phyloP scores from a whole-genome alignment of 2,113 vertebrate species.

The Protomyctophum bolini region DNA sequence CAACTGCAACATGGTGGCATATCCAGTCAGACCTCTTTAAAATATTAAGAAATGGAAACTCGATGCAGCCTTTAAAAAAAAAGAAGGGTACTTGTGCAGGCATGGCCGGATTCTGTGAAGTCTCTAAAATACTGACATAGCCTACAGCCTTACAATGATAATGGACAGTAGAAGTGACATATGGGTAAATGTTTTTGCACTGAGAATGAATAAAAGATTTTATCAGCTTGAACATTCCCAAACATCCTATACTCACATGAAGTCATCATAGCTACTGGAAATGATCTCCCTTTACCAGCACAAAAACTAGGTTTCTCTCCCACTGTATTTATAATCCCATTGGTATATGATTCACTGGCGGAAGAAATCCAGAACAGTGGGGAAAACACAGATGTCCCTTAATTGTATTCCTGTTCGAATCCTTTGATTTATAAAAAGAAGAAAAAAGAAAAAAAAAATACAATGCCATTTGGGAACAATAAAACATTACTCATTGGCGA shows the following conservation, averaged over 20 bases:
- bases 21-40: not conserved
- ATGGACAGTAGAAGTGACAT: not conserved
- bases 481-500: slow-evolving; percentile 37
- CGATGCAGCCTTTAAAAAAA: not conserved
- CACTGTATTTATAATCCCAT: slow-evolving; percentile 61
- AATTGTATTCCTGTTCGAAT: slow-evolving; percentile 5
- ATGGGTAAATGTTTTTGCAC: not conserved
- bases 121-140: not conserved
- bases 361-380: slow-evolving; percentile 44
- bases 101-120: not conserved
- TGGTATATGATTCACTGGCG: slow-evolving; percentile 38
- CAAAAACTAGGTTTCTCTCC: slow-evolving; percentile 59
- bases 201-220: slow-evolving; percentile 13
- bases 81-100: not conserved
- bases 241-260: slow-evolving; percentile 67
- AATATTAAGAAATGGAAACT: too few relatives aligned
- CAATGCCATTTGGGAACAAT: slow-evolving; percentile 14
- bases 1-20: not conserved
- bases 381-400: slow-evolving; percentile 17
- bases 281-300: slow-evolving; percentile 36
- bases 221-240: not conserved
- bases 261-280: slow-evolving; percentile 71
- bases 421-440: slow-evolving; percentile 12
- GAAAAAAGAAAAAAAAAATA: not conserved
- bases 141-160: not conserved